These are phyloP conservation scores for Tortricodes alternella DNA, from an alignment of 2,888 invertebrate genomes.

Conservation along the genomic window DNA sequence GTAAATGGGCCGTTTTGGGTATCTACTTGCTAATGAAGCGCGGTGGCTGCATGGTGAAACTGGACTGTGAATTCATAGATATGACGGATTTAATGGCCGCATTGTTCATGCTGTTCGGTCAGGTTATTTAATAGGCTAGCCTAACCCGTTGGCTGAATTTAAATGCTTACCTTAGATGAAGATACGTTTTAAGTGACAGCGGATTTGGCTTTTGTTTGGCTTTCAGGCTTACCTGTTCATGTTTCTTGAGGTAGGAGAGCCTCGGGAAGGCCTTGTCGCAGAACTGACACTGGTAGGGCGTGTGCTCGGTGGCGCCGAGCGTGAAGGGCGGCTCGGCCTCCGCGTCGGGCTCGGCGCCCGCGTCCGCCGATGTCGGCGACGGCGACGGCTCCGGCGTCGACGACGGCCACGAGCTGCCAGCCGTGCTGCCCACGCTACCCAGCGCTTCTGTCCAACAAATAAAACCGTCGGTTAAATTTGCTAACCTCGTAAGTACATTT, in stretches of 20 bases:
- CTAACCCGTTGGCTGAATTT: slow-evolving; percentile 19
- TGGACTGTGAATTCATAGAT: slow-evolving; percentile 70
- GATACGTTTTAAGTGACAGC: neutral
- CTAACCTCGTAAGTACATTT: no score
- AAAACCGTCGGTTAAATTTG: no score
- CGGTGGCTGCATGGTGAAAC: slow-evolving; percentile 64
- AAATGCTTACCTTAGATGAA: neutral
- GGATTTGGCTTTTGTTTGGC: neutral
- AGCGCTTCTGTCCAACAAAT: slow-evolving; percentile 80
- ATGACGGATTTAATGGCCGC: slow-evolving; percentile 64
- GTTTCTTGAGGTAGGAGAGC: slow-evolving; percentile 93
- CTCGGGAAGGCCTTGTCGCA: slow-evolving; percentile 96
- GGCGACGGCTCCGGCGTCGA: slow-evolving; percentile 84
- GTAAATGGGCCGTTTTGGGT: slow-evolving; percentile 80
- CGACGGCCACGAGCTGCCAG: slow-evolving; percentile 87
- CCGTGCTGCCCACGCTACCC: slow-evolving; percentile 85
- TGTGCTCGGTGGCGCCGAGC: slow-evolving; percentile 86
- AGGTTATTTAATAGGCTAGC: slow-evolving; percentile 55
- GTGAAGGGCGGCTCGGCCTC: slow-evolving; percentile 85
- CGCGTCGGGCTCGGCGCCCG: slow-evolving; percentile 85
- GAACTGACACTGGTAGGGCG: slow-evolving; percentile 95
- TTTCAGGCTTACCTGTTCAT: slow-evolving; percentile 96
- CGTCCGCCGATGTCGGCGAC: slow-evolving; percentile 85
- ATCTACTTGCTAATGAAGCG: slow-evolving; percentile 80
- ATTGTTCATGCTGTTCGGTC: slow-evolving; percentile 55